phyloP scores from a whole-genome alignment of 2,113 vertebrate species.

The Leucoraja erinaceus region DNA sequence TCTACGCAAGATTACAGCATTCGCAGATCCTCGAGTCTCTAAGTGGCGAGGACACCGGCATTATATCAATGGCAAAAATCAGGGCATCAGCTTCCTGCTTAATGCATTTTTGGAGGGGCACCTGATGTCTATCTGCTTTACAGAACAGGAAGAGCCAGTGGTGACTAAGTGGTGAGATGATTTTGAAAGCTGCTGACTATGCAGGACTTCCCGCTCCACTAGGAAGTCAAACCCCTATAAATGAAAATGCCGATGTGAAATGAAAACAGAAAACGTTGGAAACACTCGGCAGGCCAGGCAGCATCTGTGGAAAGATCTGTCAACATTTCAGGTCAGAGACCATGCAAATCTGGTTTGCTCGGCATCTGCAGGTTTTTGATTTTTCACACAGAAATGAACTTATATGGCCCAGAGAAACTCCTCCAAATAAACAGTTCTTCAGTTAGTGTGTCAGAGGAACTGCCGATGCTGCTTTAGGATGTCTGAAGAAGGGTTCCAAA shows the following conservation, averaged over 20 bases:
- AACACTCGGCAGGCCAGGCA: no score
- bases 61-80: background rate
- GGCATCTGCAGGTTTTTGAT: no score
- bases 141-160: background rate
- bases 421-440: background rate
- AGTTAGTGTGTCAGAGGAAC: background rate
- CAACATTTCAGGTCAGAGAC: no score
- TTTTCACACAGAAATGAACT: no score
- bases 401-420: no score
- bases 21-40: no score
- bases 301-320: no score
- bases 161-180: background rate
- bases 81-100: background rate
- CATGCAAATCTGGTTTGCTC: no score
- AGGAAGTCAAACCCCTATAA: background rate
- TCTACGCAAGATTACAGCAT: no score
- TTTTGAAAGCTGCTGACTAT: background rate
- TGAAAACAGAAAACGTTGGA: no score
- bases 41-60: background rate
- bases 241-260: background rate
- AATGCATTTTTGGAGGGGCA: background rate
- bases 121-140: background rate
- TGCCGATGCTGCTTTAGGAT: no score
- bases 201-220: background rate
- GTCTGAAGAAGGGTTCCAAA: no score